Conservation (phyloP, 1,140 invertebrate genomes). For the Drosophila ambigua region DNA sequence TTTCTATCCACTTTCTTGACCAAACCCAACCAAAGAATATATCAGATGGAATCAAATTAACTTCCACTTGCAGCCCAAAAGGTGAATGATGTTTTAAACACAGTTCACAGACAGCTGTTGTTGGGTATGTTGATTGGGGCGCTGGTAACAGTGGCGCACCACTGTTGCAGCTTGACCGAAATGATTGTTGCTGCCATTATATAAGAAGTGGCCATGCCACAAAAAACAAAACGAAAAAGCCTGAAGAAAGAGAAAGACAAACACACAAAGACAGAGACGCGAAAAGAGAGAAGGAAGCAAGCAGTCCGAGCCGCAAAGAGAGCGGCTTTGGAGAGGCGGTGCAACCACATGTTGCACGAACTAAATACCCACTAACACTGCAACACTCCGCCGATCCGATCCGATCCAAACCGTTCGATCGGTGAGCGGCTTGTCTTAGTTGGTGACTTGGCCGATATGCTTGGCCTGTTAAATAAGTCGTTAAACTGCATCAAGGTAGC, state of each 20-base stretch:
- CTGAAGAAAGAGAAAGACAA: slow-evolving; percentile 51
- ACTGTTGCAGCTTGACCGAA: slow-evolving; percentile 72
- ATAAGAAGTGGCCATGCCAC: slow-evolving; percentile 81
- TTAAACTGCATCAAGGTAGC: slow-evolving; percentile 59
- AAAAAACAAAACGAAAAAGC: slow-evolving; percentile 38
- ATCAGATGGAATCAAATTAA: background rate
- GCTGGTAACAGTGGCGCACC: no score
- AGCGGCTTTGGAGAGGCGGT: slow-evolving; percentile 1
- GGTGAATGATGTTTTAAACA: slow-evolving; percentile 61
- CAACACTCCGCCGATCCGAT: slow-evolving; percentile 5
- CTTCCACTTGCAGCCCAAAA: background rate
- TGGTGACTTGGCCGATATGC: background rate
- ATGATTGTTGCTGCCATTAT: slow-evolving; percentile 76
- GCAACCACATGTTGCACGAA: slow-evolving; percentile 65
- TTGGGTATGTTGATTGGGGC: slow-evolving; percentile 18
- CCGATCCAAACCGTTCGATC: slow-evolving; percentile 4
- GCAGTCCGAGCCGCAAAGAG: slow-evolving; percentile 16
- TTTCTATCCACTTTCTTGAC: background rate
- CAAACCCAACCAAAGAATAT: background rate
- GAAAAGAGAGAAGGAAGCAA: slow-evolving; percentile 67
- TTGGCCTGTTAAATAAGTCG: slow-evolving; percentile 47
- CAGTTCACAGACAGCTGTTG: slow-evolving; percentile 52
- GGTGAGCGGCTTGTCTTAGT: background rate
- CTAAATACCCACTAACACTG: slow-evolving; percentile 75
- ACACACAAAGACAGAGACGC: slow-evolving; percentile 42